Base-by-base conservation (phyloP, 2,113 vertebrate genomes). In the Pundamilia nyererei region DNA sequence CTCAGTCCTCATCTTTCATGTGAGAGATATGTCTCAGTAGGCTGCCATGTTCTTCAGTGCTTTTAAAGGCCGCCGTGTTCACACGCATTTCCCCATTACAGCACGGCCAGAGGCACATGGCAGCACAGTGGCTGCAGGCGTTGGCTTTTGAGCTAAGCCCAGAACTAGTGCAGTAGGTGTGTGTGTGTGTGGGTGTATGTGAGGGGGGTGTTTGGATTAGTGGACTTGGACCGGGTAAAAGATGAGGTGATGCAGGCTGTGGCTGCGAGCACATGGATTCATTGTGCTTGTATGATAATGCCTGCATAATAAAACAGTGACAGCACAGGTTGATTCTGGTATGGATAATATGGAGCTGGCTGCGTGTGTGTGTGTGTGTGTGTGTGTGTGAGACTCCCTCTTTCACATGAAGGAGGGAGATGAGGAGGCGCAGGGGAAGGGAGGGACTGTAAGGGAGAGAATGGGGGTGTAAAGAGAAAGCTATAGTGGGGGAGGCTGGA, bases 121-220 rank as follows among this genome's bases (percentile, higher is more conserved):
- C 90, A 92, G 91, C 93, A 91, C 89, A 92, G 85, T 92, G 88
- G 87, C 96, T 84, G 75, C 91, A 94, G 94, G 94, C 91, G 45
- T 94, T 94, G 90, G 92, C 91, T 93, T 94, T 90, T 95, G 93
- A 96, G 93, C 92, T 92, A 88, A 95, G 92, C 89, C 86, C 86
- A 93, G 91, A 95, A 94, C 91, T 92, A 94, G 91, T 86, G 92
- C 83, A 89, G 80, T 89, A 86, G 42, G 84, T 80, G 86, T 85
- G 26, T 86, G 7, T 13, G 56, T 33, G 58, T 2, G 56, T n/a
- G 62, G 14, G 81, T 68, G 86, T 88, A 47, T 77, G 68, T 31
- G 77, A 82, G 35, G 87, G 89, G 79, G 87, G 91, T 21, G 19
- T 79, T 84, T 68, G 90, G 91, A 87, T 89, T 81, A 38, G 81